Percentiles rank a stretch among this genome's conserved stretches.
These are phyloP conservation scores for Dasyornis broadbenti DNA, from an alignment of 2,113 vertebrate species.

Conservation along the genomic window DNA sequence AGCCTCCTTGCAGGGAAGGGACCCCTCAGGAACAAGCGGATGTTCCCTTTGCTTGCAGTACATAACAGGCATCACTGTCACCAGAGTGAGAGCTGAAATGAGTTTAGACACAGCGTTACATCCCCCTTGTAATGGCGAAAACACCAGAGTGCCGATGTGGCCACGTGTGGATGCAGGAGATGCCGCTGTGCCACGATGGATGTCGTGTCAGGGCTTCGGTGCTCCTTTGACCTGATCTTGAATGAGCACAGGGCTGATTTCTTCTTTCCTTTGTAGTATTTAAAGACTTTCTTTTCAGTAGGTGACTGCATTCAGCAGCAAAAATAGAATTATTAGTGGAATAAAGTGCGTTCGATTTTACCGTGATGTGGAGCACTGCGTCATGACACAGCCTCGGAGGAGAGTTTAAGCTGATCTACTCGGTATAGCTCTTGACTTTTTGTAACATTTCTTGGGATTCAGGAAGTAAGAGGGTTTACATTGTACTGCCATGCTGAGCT, in stretches of 20 bases:
- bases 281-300: not conserved
- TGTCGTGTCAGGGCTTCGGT: slow-evolving; percentile 64
- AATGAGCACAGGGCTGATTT: not conserved
- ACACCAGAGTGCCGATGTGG: fast-evolving
- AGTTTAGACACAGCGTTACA: not conserved
- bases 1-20: not conserved
- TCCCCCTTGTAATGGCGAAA: not conserved
- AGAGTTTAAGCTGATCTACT: not conserved
- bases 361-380: not conserved
- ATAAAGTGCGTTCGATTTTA: not conserved
- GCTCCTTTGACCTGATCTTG: slow-evolving; percentile 37
- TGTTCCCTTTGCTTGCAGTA: not conserved
- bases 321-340: slow-evolving; percentile 54
- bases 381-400: not conserved
- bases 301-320: slow-evolving; percentile 45
- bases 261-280: not conserved
- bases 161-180: fast-evolving
- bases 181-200: slow-evolving; percentile 22
- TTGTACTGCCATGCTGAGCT: not conserved
- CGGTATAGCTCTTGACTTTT: not conserved
- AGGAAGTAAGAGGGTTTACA: not conserved
- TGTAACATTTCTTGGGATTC: not conserved
- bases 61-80: not conserved
- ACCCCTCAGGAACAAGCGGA: not conserved
- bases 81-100: not conserved